Evolutionary conservation across 92 coral and sea anemone species (phyloP), one percentile per base, ranked within the genome.

Genomic region (Hydrozoanthus gracilis): DNA sequence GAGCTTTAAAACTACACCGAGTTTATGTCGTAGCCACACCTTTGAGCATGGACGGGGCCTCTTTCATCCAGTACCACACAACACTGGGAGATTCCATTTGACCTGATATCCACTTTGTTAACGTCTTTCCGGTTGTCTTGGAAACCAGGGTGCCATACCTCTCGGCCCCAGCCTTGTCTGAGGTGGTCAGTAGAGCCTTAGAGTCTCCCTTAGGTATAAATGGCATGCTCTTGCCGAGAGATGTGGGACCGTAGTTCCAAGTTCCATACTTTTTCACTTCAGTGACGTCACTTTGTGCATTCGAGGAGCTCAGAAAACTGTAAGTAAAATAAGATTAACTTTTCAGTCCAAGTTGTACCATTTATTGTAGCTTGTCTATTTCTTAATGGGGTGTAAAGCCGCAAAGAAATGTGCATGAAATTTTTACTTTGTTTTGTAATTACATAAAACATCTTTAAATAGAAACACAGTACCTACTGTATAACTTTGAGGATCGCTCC

Each of bases 21-120:
- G 44, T 18, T 27, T 10, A 20, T 5, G 49, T 35, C 14, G 46
- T 35, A 3, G 13, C 44, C 73, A 17, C 76, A 95, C 98, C 92
- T 71, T 89, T 88, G 17, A 92, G 54, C 83, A 79, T 78, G 18
- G 98, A 92, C 0, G 99, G 88, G n/a, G 99, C 92, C 72, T 96
- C 99, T 65, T 91, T 96, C 69, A 96, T 82, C 99, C 99, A 96
- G 86, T 95, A 96, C 99, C 99, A 96, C 13, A 96, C 94, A n/a
- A 93, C 73, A n/a, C 90, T 89, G 3, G 99, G 99, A 68, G 83
- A 91, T 64, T 89, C 93, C 51, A 91, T 79, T 61, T 86, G 88
- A 6, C 90, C 95, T 86, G 83, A 56, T 16, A 92, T 93, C 99
- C 99, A 96, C 78, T 93, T 90, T 11, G 99, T 86, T 13, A 97